Evolutionary conservation across 1,140 invertebrate genomes (phyloP).

Genomic region (Apis florea): DNA sequence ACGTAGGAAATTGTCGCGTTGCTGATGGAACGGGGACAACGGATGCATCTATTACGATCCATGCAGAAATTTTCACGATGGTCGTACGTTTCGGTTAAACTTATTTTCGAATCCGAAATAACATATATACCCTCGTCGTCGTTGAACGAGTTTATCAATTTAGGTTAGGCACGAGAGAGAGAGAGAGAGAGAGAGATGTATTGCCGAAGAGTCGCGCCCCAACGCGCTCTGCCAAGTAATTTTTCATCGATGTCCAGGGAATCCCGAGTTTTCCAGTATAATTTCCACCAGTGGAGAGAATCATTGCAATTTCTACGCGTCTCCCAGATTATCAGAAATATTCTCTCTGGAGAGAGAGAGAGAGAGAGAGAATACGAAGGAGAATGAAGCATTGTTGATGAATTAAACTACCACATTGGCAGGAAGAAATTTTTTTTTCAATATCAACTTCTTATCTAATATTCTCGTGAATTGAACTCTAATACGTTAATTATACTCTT

Average conservation of each 20-base stretch:
- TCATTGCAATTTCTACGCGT: background rate
- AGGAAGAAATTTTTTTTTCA: too few relatives aligned
- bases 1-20: background rate
- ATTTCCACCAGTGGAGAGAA: conserved; percentile 4
- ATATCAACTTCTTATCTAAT: too few relatives aligned
- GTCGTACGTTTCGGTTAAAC: background rate
- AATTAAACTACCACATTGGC: too few relatives aligned
- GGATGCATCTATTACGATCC: background rate
- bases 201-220: background rate
- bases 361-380: background rate
- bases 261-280: background rate
- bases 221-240: background rate
- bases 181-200: background rate
- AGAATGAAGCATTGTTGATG: background rate
- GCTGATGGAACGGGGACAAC: background rate
- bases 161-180: background rate
- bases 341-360: too few relatives aligned
- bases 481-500: too few relatives aligned
- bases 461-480: too few relatives aligned
- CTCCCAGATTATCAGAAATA: too few relatives aligned
- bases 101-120: background rate
- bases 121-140: too few relatives aligned
- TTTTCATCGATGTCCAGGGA: background rate
- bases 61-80: background rate
- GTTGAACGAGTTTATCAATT: background rate